These are phyloP conservation scores for Ophraella communa DNA, from an alignment of 2,888 invertebrate genomes.

Conservation along the genomic window DNA sequence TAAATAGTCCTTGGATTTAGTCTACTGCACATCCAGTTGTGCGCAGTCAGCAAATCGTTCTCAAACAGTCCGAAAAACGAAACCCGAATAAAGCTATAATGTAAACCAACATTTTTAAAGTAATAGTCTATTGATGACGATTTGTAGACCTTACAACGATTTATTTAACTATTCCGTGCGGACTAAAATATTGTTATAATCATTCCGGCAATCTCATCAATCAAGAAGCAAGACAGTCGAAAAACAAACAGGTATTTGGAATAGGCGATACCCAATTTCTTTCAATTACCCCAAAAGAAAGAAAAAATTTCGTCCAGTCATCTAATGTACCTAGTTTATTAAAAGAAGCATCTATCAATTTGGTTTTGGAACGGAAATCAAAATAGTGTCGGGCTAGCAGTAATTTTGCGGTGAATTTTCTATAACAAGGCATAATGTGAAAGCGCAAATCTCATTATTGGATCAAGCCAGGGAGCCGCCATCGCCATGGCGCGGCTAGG, in stretches of 20 bases:
- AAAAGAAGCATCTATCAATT: constrained; percentile 49
- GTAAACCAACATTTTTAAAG: not conserved
- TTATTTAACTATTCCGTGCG: not conserved
- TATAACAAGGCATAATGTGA: constrained; percentile 50
- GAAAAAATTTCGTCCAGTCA: constrained; percentile 37
- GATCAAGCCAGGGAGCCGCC: constrained; percentile 20
- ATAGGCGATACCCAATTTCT: constrained; percentile 26
- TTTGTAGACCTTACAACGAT: too few species aligned
- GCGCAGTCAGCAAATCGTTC: too few species aligned
- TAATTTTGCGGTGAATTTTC: constrained; percentile 53
- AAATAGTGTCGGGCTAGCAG: constrained; percentile 47
- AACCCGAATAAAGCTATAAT: too few species aligned
- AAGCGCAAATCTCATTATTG: constrained; percentile 48
- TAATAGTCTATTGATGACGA: not conserved
- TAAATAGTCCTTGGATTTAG: too few species aligned
- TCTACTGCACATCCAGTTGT: too few species aligned
- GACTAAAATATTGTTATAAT: not conserved
- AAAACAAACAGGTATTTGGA: constrained; percentile 22
- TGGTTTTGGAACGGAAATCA: constrained; percentile 39
- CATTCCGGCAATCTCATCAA: constrained; percentile 9
- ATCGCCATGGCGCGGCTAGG: constrained; percentile 1
- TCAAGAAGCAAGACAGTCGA: constrained; percentile 6
- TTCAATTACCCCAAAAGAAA: constrained; percentile 24
- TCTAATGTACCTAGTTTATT: constrained; percentile 34
- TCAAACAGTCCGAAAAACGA: too few species aligned